A percentile compares a stretch with the other conserved stretches of the same genome.
Conservation (phyloP, 2,113 vertebrate genomes). For the Dendrocopos noguchii region DNA sequence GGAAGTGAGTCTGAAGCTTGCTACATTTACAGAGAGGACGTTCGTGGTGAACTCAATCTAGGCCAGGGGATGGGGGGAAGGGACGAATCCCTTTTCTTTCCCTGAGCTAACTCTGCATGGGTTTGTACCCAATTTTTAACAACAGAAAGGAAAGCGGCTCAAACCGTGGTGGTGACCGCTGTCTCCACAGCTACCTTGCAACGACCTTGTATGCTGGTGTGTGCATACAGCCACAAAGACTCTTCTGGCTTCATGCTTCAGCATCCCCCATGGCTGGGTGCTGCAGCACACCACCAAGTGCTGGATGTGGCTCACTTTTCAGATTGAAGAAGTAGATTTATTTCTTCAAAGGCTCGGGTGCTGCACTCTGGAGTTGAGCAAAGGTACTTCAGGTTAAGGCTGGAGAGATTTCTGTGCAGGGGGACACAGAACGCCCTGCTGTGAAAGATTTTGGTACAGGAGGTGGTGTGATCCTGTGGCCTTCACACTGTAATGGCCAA, state of each 20-base stretch:
- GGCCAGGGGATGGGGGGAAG: constrained; percentile 6
- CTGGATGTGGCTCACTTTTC: background rate
- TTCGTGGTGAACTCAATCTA: background rate
- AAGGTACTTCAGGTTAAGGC: background rate
- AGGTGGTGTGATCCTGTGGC: background rate
- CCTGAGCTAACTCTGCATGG: background rate
- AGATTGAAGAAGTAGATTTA: background rate
- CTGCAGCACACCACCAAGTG: background rate
- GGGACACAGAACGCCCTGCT: background rate
- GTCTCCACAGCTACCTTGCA: background rate
- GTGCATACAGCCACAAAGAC: background rate
- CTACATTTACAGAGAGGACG: background rate
- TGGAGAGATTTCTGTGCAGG: fast-evolving
- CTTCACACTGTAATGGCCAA: fast-evolving
- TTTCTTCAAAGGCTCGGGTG: background rate
- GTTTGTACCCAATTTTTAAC: background rate
- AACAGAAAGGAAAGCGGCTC: background rate
- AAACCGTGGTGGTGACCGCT: background rate
- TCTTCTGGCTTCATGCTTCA: background rate
- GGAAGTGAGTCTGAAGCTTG: constrained; percentile 57
- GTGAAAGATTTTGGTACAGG: fast-evolving
- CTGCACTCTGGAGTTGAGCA: background rate
- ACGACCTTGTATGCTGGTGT: background rate
- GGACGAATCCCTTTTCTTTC: background rate
- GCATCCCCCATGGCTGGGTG: fast-evolving